Evolutionary conservation across 2,113 vertebrate species (phyloP), one percentile per base, ranked within the genome.

Genomic region (Nematolebias whitei): DNA sequence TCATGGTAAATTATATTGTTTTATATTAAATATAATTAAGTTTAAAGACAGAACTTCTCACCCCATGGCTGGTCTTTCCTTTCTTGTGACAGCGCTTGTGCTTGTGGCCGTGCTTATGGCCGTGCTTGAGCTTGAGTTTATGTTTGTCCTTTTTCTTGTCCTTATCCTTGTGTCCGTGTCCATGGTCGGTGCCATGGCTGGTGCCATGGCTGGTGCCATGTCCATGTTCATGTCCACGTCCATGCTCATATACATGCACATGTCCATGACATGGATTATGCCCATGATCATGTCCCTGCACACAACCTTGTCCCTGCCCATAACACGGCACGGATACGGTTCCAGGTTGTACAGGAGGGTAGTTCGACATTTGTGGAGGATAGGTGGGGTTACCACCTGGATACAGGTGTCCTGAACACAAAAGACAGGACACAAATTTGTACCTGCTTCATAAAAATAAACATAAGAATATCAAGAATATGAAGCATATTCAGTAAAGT

Each of bases 41-140:
- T n/a, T n/a, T n/a, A n/a, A n/a, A 3, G 24, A 45, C 10, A 2
- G 5, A 12, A n/a, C 49, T 0, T 54, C 79, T 89, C 71, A 90
- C 89, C 68, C 87, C 81, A 0, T 78, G 86, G 29, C 73, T 12
- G 14, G 79, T 15, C 9, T 76, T 82, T 38, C 85, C 85, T 47
- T 74, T 80, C 59, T 88, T 88, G 76, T 85, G 82, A 22, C 87
- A 84, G 0, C 78, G 18, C 9, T 1, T 41, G 14, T 84, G 85
- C 8, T 77, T 75, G 70, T 85, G 83, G 1, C 59, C 62, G 56
- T 69, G 53, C 58, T 68, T 66, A 2, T 67, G n/a, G n/a, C n/a
- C n/a, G n/a, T n/a, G n/a, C n/a, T n/a, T n/a, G n/a, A n/a, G n/a
- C n/a, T n/a, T n/a, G n/a, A n/a, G 19, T 18, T n/a, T n/a, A n/a